Conservation (phyloP, 2,113 vertebrate genomes). For the Microcebus tavaratra region DNA sequence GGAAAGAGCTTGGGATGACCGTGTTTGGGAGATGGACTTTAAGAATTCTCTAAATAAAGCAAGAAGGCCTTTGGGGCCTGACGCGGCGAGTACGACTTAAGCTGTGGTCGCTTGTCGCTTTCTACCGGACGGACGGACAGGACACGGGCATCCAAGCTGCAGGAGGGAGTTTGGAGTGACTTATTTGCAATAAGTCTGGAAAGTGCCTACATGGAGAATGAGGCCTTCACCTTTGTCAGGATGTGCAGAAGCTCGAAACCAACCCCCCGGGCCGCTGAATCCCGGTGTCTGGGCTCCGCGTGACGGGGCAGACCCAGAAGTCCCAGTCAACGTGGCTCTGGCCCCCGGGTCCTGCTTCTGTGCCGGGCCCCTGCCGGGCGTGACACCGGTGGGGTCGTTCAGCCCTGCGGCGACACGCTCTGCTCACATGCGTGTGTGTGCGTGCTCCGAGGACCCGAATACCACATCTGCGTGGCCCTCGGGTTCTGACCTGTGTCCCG, state of each 20-base stretch:
- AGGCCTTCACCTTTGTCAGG: not conserved
- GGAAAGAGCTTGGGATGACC: not conserved
- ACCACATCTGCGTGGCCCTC: fast-evolving
- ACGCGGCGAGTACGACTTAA: not conserved
- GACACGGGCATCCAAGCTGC: not conserved
- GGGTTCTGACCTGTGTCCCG: not conserved
- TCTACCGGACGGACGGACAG: not conserved
- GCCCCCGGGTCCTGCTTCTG: not conserved
- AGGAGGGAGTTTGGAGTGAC: not conserved
- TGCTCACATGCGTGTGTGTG: not conserved
- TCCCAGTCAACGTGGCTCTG: not conserved
- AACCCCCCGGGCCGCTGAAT: not conserved
- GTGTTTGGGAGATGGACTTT: not conserved
- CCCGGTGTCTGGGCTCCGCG: not conserved
- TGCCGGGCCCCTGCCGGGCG: not conserved
- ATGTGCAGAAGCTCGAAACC: not conserved
- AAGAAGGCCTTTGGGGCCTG: not conserved
- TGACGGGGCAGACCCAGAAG: not conserved
- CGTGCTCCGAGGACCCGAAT: not conserved
- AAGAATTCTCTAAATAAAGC: not conserved
- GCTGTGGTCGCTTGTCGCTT: not conserved
- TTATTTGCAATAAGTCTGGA: constrained; percentile 7
- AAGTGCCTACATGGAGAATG: constrained; percentile 80
- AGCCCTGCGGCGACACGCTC: not conserved
- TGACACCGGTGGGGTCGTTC: too few relatives aligned